Percentiles rank a stretch among this genome's conserved stretches.
Evolutionary conservation across 2,888 invertebrate species (phyloP).

Genomic region (Amiota minor): DNA sequence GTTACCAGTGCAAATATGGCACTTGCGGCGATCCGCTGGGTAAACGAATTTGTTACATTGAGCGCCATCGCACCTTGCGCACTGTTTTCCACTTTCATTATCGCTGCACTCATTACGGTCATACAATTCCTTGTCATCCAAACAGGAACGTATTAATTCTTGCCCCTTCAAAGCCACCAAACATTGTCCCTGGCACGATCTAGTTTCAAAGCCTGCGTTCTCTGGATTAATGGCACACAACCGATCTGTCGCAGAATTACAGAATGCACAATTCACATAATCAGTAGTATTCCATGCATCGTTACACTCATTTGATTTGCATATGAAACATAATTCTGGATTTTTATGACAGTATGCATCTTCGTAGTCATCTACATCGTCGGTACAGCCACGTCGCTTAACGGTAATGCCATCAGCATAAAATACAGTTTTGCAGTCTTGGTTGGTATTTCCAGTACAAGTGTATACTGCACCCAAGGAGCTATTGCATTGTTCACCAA

Average conservation of each 20-base stretch:
- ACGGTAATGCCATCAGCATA: slow-evolving; percentile 51
- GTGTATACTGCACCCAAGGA: slow-evolving; percentile 59
- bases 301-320: slow-evolving; percentile 71
- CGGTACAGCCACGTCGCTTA: slow-evolving; percentile 63
- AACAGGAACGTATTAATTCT: slow-evolving; percentile 64
- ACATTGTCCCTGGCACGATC: slow-evolving; percentile 65
- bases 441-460: slow-evolving; percentile 54
- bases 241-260: slow-evolving; percentile 55
- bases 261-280: slow-evolving; percentile 60
- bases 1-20: slow-evolving; percentile 59
- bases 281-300: slow-evolving; percentile 58
- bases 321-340: slow-evolving; percentile 57
- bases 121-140: slow-evolving; percentile 65
- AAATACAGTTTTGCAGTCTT: slow-evolving; percentile 70
- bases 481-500: slow-evolving; percentile 57
- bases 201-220: slow-evolving; percentile 39
- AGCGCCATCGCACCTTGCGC: slow-evolving; percentile 48
- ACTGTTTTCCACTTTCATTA: slow-evolving; percentile 48
- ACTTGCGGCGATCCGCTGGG: slow-evolving; percentile 61
- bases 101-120: slow-evolving; percentile 53
- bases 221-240: slow-evolving; percentile 54
- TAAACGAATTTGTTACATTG: slow-evolving; percentile 61
- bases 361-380: slow-evolving; percentile 66
- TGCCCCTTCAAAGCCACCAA: slow-evolving; percentile 59
- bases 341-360: slow-evolving; percentile 63